These are phyloP conservation scores for Micromussa lordhowensis DNA, from an alignment of 92 coral and sea anemone species.

Conservation along the genomic window DNA sequence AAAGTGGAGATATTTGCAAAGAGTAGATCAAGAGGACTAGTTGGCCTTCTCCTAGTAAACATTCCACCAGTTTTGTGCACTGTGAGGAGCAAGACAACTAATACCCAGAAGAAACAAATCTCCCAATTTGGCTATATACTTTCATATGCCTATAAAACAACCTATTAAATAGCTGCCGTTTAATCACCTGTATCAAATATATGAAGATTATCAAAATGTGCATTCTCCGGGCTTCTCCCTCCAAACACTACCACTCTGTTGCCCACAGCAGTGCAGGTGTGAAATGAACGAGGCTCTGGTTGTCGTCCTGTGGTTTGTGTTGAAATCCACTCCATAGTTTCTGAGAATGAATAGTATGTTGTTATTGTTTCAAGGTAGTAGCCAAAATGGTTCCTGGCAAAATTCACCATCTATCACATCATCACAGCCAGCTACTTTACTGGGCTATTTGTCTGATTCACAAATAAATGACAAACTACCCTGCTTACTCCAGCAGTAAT, in stretches of 20 bases:
- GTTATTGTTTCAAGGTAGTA: background rate
- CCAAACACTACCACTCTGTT: constrained; percentile 81
- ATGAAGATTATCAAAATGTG: constrained; percentile 76
- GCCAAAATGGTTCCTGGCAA: background rate
- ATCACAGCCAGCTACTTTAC: too few relatives aligned
- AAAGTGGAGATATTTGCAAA: too few relatives aligned
- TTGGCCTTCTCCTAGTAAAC: too few relatives aligned
- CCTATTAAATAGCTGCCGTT: background rate
- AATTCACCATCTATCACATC: background rate
- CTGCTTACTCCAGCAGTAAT: too few relatives aligned
- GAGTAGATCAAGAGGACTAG: too few relatives aligned
- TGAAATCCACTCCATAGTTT: constrained; percentile 73
- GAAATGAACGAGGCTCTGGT: constrained; percentile 89
- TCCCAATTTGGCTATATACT: too few relatives aligned
- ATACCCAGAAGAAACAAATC: too few relatives aligned
- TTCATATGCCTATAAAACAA: background rate
- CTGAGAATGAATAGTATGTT: background rate
- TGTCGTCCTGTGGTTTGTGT: constrained; percentile 69
- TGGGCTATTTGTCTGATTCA: too few relatives aligned
- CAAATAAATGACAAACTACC: too few relatives aligned
- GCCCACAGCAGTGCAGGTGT: constrained; percentile 75
- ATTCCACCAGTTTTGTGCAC: too few relatives aligned
- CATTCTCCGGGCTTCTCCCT: constrained; percentile 72
- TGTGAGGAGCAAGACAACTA: too few relatives aligned
- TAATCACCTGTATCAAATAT: constrained; percentile 73